Base-by-base conservation (phyloP, 2,113 vertebrate genomes). In the Seriola quinqueradiata region DNA sequence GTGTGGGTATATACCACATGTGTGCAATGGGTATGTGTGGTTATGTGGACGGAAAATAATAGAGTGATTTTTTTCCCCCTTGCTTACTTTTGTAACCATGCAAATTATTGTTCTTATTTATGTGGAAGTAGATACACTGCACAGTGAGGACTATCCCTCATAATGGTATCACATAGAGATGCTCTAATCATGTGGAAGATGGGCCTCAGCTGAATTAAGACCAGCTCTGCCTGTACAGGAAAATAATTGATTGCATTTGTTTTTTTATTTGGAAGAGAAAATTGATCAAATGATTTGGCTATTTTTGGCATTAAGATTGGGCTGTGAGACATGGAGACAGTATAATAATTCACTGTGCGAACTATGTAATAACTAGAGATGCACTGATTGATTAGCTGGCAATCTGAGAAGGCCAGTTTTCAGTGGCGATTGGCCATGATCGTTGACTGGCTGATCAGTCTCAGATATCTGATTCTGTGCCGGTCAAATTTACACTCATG, bases 131-230 rank as follows among this genome's bases (percentile, higher is more conserved):
- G 55, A 74, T 38, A 34, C 28, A n/a, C 66, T 40, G 34, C 34
- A 76, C 61, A 0, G n/a, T 42, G 61, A 79, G 25, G 14, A 76
- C 57, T 75, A 1, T 81, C 83, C 58, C 60, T 79, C 75, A 76
- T 48, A 64, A 60, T 60, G 44, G 74, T 69, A 61, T 63, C 64
- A 61, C 65, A 61, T 13, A 46, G 68, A 21, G 5, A 58, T 34
- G 9, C 16, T 86, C 66, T 84, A 78, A 87, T 84, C 69, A 68
- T 71, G 9, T 65, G 19, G 64, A 73, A 64, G 72, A 86, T 57
- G 63, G 21, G 72, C 19, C 71, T 85, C 65, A 4, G 17, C 32
- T 81, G 79, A 84, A 79, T 81, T 72, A 88, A 73, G 44, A 23
- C 55, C 21, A 5, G 14, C 65, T 66, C 25, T 69, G 67, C 44